A percentile compares a stretch with the other conserved stretches of the same genome.
These are phyloP conservation scores for Stegodyphus dumicola DNA, from an alignment of 1,140 invertebrate species.

Conservation along the genomic window DNA sequence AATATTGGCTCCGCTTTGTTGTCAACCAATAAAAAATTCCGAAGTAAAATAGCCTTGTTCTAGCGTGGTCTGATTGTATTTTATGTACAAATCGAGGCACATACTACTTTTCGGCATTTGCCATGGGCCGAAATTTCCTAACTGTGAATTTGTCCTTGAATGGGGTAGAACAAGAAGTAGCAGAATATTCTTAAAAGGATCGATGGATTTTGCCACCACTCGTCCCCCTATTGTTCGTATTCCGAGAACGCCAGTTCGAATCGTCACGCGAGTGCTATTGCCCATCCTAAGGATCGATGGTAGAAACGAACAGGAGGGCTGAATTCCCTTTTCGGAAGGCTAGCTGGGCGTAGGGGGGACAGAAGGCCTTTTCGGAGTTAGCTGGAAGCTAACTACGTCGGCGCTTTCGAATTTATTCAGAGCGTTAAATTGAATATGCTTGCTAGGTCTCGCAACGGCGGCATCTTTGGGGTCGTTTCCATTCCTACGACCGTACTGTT, in stretches of 20 bases:
- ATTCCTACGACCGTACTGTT: background rate
- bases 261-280: slow-evolving; percentile 27
- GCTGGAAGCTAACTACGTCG: slow-evolving; percentile 38
- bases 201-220: slow-evolving; percentile 40
- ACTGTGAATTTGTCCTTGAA: too few relatives aligned
- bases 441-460: background rate
- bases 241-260: slow-evolving; percentile 27
- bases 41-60: background rate
- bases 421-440: slow-evolving; percentile 35
- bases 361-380: slow-evolving; percentile 28
- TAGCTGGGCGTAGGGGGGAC: background rate
- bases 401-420: slow-evolving; percentile 45
- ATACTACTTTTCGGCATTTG: background rate
- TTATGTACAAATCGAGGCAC: background rate
- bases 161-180: too few relatives aligned
- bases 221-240: slow-evolving; percentile 25
- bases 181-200: background rate
- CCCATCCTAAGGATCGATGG: slow-evolving; percentile 29
- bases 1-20: too few relatives aligned
- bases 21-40: background rate
- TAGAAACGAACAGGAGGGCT: slow-evolving; percentile 16
- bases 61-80: too few relatives aligned
- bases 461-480: slow-evolving; percentile 10
- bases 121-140: too few relatives aligned
- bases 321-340: background rate